Evolutionary conservation across 2,888 invertebrate species (phyloP), one percentile per base, ranked within the genome.

Genomic region (Papilio demoleus): DNA sequence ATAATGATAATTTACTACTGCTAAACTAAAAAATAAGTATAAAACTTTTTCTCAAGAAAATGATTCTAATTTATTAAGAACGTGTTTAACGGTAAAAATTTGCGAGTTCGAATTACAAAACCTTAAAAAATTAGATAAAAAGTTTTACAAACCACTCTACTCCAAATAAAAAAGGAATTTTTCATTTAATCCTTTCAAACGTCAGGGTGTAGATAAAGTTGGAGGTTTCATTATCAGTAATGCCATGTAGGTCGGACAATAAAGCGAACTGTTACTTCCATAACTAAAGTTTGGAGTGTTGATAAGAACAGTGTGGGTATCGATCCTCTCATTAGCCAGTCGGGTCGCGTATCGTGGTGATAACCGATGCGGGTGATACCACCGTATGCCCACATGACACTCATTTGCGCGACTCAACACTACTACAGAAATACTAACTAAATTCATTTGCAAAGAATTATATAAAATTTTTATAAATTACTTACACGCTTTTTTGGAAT

Each of bases 201-300:
- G 58, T 58, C 6, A 45, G 59, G n/a, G 11, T 60, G 38, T 14
- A 62, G 67, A 67, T 67, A 60, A 60, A 65, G 14, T 5, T 36
- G 61, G 19, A 31, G 22, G 12, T 6, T 62, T 22, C 12, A 62
- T 24, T 67, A 70, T 71, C 73, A 71, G 59, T 65, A 71, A 70
- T 40, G 22, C 36, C 60, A 58, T 63, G 31, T 67, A 56, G 53
- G 67, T 34, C 58, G 58, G 59, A 60, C 60, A 67, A 67, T 62
- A 64, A 63, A 59, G 27, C 27, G 42, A 36, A 72, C 70, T 36
- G 53, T 60, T 74, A 79, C 77, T 79, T 74, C 87, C 86, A 86
- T 86, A 87, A 86, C 82, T 81, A 78, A 88, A 88, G 85, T 89
- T 90, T 88, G 80, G 79, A 90, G 89, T 90, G 88, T 81, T 83